Conservation (phyloP, 2,888 invertebrate genomes). For the Sthenelais limicola region DNA sequence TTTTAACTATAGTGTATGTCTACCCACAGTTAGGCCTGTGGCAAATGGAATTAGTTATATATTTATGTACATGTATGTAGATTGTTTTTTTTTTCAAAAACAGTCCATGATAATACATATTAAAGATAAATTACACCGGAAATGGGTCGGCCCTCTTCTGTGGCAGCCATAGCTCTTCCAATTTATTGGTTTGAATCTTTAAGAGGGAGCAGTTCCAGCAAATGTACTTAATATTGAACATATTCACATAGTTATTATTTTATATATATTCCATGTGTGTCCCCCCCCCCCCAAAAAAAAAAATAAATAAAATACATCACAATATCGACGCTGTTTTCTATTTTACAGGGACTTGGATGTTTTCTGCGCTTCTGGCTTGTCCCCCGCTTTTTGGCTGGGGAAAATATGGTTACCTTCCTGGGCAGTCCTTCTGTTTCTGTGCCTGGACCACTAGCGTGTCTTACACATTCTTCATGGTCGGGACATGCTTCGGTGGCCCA, state of each 20-base stretch:
- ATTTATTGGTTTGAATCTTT: too few relatives aligned
- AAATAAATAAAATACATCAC: not conserved
- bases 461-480: conserved; percentile 65
- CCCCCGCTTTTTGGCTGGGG: conserved; percentile 65
- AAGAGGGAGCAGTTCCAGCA: too few relatives aligned
- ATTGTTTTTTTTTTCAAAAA: too few relatives aligned
- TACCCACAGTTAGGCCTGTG: too few relatives aligned
- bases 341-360: conserved; percentile 57
- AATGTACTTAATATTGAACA: not conserved
- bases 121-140: too few relatives aligned
- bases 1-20: too few relatives aligned
- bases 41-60: too few relatives aligned
- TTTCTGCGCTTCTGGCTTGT: conserved; percentile 56
- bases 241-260: not conserved
- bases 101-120: too few relatives aligned
- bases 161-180: too few relatives aligned
- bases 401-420: conserved; percentile 56
- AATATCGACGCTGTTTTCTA: not conserved
- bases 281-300: not conserved
- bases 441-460: conserved; percentile 58
- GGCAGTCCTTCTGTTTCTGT: conserved; percentile 64
- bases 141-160: too few relatives aligned
- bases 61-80: too few relatives aligned
- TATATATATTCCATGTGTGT: not conserved
- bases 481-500: conserved; percentile 63